Evolutionary conservation across 2,888 invertebrate species (phyloP).

Genomic region (Spilosoma lubricipeda): DNA sequence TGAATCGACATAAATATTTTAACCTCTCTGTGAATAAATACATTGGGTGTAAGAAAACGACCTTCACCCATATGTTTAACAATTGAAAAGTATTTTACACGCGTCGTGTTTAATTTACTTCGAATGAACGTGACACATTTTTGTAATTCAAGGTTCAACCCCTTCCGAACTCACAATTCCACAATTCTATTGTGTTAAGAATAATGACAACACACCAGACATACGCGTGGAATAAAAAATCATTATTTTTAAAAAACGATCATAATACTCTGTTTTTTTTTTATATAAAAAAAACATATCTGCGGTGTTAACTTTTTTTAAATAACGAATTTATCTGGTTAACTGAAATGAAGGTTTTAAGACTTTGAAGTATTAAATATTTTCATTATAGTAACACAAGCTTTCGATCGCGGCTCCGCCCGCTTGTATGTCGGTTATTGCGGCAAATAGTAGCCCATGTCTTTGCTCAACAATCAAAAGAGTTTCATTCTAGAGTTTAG

Average conservation of each 20-base stretch:
- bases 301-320: background rate
- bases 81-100: background rate
- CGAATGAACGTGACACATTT: background rate
- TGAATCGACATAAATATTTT: slow-evolving; percentile 13
- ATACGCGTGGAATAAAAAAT: too few relatives aligned
- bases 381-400: too few relatives aligned
- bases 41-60: background rate
- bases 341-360: background rate
- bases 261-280: background rate
- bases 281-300: background rate
- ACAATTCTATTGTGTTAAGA: background rate
- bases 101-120: background rate
- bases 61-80: background rate
- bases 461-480: too few relatives aligned
- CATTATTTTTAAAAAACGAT: too few relatives aligned
- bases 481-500: too few relatives aligned
- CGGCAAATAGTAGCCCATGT: too few relatives aligned
- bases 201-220: background rate
- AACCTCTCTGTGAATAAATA: background rate
- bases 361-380: too few relatives aligned
- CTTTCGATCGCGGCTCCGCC: too few relatives aligned
- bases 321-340: background rate
- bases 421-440: too few relatives aligned
- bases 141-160: background rate
- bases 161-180: background rate